Evolutionary conservation across 1,140 invertebrate species (phyloP).

Genomic region (Heterodera schachtii): DNA sequence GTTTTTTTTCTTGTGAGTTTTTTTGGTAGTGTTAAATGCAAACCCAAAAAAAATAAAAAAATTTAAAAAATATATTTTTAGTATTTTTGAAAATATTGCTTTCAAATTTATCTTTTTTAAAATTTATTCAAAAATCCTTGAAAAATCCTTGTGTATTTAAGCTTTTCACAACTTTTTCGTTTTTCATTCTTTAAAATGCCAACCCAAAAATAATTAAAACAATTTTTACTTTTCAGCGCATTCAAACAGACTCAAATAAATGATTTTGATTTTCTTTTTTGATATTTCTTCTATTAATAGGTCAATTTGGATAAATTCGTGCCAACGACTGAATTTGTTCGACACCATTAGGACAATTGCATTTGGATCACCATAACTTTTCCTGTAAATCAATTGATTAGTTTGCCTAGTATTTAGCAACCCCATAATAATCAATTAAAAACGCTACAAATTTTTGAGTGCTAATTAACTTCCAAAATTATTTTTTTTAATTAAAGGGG

Average conservation of each 20-base stretch:
- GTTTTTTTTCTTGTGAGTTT: too few relatives aligned
- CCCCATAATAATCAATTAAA: too few relatives aligned
- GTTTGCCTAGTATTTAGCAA: too few relatives aligned
- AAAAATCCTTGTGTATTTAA: too few relatives aligned
- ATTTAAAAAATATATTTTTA: too few relatives aligned
- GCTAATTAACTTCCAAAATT: too few relatives aligned
- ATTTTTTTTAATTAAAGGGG: too few relatives aligned
- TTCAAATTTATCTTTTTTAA: background rate
- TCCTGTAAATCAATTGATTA: conserved; percentile 39
- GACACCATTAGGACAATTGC: conserved; percentile 82
- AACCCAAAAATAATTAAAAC: background rate
- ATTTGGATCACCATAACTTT: conserved; percentile 63
- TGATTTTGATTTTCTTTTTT: conserved; percentile 72
- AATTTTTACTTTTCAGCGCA: conserved; percentile 51
- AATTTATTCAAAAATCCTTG: too few relatives aligned
- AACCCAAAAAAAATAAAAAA: too few relatives aligned
- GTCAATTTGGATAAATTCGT: conserved; percentile 84
- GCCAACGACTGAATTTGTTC: conserved; percentile 75
- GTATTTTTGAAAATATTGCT: background rate
- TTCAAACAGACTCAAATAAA: conserved; percentile 75
- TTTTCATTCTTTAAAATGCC: too few relatives aligned
- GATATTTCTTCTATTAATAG: conserved; percentile 75
- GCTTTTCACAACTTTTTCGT: background rate
- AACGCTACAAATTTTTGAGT: too few relatives aligned
- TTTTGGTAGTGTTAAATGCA: too few relatives aligned